These are phyloP conservation scores for Stegodyphus mimosarum DNA, from an alignment of 1,140 invertebrate species.

Conservation along the genomic window DNA sequence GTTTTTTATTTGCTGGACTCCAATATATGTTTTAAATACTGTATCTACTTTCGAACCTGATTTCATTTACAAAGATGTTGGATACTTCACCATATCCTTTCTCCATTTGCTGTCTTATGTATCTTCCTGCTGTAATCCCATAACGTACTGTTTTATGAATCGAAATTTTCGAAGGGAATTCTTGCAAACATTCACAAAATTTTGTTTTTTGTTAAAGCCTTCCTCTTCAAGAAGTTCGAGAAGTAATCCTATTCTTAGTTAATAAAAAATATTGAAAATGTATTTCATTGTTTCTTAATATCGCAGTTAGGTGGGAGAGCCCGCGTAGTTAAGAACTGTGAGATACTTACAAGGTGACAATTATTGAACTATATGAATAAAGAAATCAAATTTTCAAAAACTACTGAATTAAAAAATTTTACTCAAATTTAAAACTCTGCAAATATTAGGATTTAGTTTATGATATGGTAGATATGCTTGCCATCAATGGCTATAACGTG, in stretches of 20 bases:
- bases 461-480: too few relatives aligned
- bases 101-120: constrained; percentile 71
- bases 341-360: too few relatives aligned
- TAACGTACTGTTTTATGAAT: constrained; percentile 73
- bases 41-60: constrained; percentile 67
- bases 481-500: too few relatives aligned
- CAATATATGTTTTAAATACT: constrained; percentile 70
- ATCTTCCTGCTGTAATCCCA: constrained; percentile 72
- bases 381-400: too few relatives aligned
- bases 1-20: constrained; percentile 73
- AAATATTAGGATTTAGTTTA: too few relatives aligned
- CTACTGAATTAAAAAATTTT: too few relatives aligned
- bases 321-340: too few relatives aligned
- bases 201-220: not conserved
- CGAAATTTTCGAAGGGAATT: constrained; percentile 70
- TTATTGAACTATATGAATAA: too few relatives aligned
- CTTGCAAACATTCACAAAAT: constrained; percentile 64
- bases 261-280: not conserved
- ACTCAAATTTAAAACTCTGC: too few relatives aligned
- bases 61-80: constrained; percentile 62
- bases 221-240: not conserved
- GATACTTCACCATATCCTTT: constrained; percentile 66
- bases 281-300: too few relatives aligned
- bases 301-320: too few relatives aligned
- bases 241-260: constrained; percentile 4